Conservation (phyloP, 2,888 invertebrate species). For the Rotaria sp. region DNA sequence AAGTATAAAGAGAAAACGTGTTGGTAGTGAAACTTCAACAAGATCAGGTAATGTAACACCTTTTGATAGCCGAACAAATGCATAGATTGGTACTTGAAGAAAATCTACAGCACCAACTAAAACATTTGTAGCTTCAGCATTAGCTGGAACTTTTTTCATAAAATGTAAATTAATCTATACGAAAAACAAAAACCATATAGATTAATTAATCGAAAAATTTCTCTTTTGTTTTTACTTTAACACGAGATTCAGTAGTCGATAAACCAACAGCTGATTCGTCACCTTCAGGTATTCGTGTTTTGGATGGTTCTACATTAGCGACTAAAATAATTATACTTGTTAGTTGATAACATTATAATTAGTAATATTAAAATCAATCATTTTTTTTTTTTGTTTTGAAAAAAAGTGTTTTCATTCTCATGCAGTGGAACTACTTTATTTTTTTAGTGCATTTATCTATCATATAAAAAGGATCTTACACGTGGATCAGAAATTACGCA, state of each 20-base stretch:
- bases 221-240: background rate
- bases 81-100: constrained; percentile 80
- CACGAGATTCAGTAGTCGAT: background rate
- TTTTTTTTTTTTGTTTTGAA: too few species aligned
- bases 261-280: background rate
- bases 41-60: constrained; percentile 58
- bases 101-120: constrained; percentile 93
- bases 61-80: constrained; percentile 80
- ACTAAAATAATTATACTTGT: background rate
- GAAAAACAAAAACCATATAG: background rate
- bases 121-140: constrained; percentile 93
- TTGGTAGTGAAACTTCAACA: constrained; percentile 68
- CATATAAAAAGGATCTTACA: background rate
- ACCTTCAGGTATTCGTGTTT: background rate
- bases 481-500: background rate
- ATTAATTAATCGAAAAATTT: background rate
- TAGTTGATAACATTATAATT: background rate
- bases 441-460: background rate
- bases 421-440: background rate
- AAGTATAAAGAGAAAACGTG: constrained; percentile 82
- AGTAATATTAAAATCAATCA: background rate
- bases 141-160: constrained; percentile 78
- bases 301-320: background rate
- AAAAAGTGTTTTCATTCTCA: background rate
- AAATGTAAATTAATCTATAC: constrained; percentile 48